These are phyloP conservation scores for Elgaria multicarinata DNA, from an alignment of 2,113 vertebrate genomes.

Conservation along the genomic window DNA sequence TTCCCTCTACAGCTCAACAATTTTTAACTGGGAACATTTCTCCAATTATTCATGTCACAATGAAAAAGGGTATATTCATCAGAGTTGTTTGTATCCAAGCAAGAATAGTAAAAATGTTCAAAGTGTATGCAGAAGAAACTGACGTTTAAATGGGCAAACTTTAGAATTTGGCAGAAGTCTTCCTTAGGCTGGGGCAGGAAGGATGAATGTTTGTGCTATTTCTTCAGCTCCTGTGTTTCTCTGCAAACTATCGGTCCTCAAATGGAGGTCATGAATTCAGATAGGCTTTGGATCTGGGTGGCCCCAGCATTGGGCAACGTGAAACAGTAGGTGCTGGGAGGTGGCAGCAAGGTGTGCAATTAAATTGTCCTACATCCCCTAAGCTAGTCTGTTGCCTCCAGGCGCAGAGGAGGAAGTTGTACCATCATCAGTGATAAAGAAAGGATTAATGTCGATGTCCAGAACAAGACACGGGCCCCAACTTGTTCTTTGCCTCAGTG, in stretches of 20 bases:
- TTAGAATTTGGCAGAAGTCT: not conserved
- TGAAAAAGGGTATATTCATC: not conserved
- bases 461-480: too few species aligned
- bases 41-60: not conserved
- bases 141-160: not conserved
- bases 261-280: not conserved
- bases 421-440: too few species aligned
- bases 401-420: too few species aligned
- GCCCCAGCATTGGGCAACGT: too few species aligned
- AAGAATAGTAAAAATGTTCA: not conserved
- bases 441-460: too few species aligned
- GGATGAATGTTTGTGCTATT: not conserved
- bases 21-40: not conserved
- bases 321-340: too few species aligned
- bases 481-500: too few species aligned
- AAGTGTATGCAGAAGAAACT: not conserved
- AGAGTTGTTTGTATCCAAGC: not conserved
- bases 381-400: too few species aligned
- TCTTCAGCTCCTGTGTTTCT: conserved; percentile 40
- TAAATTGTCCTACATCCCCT: too few species aligned
- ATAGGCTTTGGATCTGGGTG: not conserved
- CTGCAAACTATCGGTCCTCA: conserved; percentile 6
- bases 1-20: not conserved
- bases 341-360: too few species aligned
- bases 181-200: not conserved